Conservation (phyloP, 2,888 invertebrate species). For the Leptinotarsa rubiginosa region DNA sequence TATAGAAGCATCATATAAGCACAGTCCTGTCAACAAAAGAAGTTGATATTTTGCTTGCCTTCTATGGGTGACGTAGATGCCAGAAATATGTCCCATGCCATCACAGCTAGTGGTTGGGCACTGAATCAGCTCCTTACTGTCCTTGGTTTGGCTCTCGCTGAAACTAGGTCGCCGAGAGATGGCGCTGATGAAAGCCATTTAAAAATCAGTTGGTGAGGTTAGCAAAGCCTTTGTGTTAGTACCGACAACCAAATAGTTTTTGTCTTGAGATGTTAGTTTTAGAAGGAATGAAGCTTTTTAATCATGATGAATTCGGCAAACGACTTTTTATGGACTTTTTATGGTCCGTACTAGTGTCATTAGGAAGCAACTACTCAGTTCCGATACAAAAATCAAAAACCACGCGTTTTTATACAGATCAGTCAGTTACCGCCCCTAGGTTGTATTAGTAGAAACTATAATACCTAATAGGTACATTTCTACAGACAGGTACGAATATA, state of each 20-base stretch:
- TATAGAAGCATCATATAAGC: conserved; percentile 4
- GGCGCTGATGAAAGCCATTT: conserved; percentile 43
- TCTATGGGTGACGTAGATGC: conserved; percentile 90
- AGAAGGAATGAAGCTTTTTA: too few relatives aligned
- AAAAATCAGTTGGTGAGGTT: conserved; percentile 27
- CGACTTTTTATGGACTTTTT: too few relatives aligned
- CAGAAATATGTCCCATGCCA: conserved; percentile 89
- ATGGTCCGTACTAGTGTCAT: too few relatives aligned
- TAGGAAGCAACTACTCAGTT: too few relatives aligned
- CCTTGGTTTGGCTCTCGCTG: conserved; percentile 63
- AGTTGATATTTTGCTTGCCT: conserved; percentile 73
- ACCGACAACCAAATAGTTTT: neutral
- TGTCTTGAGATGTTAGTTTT: neutral
- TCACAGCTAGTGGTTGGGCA: conserved; percentile 86
- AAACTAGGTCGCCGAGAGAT: conserved; percentile 49
- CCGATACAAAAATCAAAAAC: too few relatives aligned
- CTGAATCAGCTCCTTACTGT: conserved; percentile 81
- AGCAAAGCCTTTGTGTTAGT: conserved; percentile 1
- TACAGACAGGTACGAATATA: too few relatives aligned
- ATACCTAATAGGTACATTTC: too few relatives aligned
- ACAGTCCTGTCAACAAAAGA: neutral
- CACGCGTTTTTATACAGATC: too few relatives aligned
- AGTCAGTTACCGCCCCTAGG: too few relatives aligned
- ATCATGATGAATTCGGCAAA: too few relatives aligned
- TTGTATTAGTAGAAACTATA: too few relatives aligned